Base-by-base conservation (phyloP, 1,140 invertebrate species). In the Drosophila saltans region DNA sequence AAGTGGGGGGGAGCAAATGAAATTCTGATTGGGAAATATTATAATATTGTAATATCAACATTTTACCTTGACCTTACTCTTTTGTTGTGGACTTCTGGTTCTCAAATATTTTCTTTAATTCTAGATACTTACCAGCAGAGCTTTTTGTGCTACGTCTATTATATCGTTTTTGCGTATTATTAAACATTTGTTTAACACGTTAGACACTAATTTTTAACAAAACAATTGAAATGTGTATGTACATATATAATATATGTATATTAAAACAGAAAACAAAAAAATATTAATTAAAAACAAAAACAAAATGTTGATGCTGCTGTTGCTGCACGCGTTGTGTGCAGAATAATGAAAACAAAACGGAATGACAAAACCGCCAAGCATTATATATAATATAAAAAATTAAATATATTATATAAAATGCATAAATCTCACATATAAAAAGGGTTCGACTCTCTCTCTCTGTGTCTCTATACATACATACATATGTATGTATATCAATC, bases 331-430 rank as follows among this genome's bases (percentile, higher is more conserved):
- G 84, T 80, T 55, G 66, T 43, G 63, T 57, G 58, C 48, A 68
- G 69, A 80, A 89, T 45, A 89, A 78, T 73, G 83, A 66, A 43
- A 89, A 78, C 73, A 80, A 88, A 88, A 83, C 76, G 70, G 60
- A 89, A 69, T 55, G 61, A 65, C 68, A 72, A 76, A 59, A 76
- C 73, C 73, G 69, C 69, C 69, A 79, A 79, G 69, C 69, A 73
- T 70, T 61, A 64, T 60, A 24, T 40, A 63, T 59, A 43, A 60
- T 62, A 48, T 48, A 48, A 21, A 48, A 48, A 48, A 48, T 52
- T 3, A 10, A 52, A 10, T 52, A 26, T 52, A 52, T 30, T 63
- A 41, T 28, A 21, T 57, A 6, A 45, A 26, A 60, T 48, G 59
- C 9, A 56, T 78, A 52, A 52, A 26, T 66, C 65, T 61, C 59